phyloP scores from a whole-genome alignment of 1,140 invertebrate genomes.

The Bombus haemorrhoidalis region DNA sequence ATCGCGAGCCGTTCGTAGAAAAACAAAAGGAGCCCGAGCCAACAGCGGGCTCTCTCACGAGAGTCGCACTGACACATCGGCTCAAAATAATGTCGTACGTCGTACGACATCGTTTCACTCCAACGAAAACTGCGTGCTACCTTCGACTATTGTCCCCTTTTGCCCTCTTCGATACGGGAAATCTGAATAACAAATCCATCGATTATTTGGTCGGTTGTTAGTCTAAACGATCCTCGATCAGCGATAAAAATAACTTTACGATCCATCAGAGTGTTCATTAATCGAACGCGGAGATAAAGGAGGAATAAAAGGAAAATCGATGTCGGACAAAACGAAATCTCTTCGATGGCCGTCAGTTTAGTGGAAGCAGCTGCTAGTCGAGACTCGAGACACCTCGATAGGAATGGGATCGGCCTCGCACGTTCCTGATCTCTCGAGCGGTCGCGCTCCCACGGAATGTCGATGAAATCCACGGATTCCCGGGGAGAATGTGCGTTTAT shows the following conservation, averaged over 20 bases:
- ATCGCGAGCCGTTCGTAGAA: slow-evolving; percentile 74
- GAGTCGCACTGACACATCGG: slow-evolving; percentile 53
- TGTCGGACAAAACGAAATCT: slow-evolving; percentile 13
- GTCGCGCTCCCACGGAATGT: slow-evolving; percentile 56
- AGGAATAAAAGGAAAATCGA: not conserved
- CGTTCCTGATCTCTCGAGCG: slow-evolving; percentile 53
- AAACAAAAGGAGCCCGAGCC: slow-evolving; percentile 74
- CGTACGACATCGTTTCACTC: slow-evolving; percentile 30
- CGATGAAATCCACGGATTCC: slow-evolving; percentile 56
- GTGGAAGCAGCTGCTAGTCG: not conserved
- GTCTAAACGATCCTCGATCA: not conserved
- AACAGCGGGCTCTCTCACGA: slow-evolving; percentile 32
- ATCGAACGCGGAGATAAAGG: not conserved
- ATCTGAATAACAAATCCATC: not conserved
- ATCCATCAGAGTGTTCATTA: not conserved
- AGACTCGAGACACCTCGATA: slow-evolving; percentile 43
- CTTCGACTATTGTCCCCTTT: not conserved
- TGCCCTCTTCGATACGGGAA: not conserved
- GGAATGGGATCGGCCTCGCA: slow-evolving; percentile 47
- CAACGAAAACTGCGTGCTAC: not conserved
- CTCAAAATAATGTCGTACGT: slow-evolving; percentile 71
- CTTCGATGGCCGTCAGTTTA: slow-evolving; percentile 13
- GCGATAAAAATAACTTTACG: not conserved
- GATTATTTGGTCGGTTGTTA: not conserved
- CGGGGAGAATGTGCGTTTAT: slow-evolving; percentile 46